A percentile compares a stretch with the other conserved stretches of the same genome.
These are phyloP conservation scores for Rutpela maculata DNA, from an alignment of 2,888 invertebrate genomes.

Conservation along the genomic window DNA sequence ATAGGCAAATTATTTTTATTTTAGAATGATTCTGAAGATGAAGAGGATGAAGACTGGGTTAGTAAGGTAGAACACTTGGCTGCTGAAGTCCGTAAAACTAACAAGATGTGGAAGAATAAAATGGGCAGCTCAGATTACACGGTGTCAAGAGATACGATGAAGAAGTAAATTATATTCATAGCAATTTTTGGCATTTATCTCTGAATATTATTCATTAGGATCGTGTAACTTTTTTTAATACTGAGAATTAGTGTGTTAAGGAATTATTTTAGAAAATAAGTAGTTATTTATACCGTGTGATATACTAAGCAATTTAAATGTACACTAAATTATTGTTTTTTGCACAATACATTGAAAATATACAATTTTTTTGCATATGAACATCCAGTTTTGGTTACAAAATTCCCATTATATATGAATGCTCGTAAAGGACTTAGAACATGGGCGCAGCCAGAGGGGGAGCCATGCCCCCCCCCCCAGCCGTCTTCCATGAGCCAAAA, in stretches of 20 bases:
- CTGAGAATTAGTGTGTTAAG: conserved; percentile 32
- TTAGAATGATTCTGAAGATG: conserved; percentile 61
- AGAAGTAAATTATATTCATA: conserved; percentile 49
- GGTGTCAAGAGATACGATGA: conserved; percentile 58
- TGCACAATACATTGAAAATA: conserved; percentile 25
- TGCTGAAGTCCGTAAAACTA: conserved; percentile 61
- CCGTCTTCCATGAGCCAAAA: no score
- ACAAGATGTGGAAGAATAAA: conserved; percentile 63
- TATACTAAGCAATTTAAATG: conserved; percentile 11
- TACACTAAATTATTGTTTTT: conserved; percentile 34
- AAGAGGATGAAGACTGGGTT: conserved; percentile 63
- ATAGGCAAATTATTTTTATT: conserved; percentile 37
- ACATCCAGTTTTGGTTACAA: no score
- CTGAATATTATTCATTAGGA: conserved; percentile 10
- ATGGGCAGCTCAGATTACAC: conserved; percentile 53
- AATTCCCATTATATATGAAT: no score
- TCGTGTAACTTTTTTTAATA: conserved; percentile 24
- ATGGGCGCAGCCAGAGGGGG: no score
- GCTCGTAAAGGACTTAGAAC: no score
- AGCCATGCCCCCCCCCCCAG: no score
- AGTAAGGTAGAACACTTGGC: conserved; percentile 63
- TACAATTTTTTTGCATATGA: conserved; percentile 24
- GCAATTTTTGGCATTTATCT: conserved; percentile 2
- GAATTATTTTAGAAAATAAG: conserved; percentile 27
- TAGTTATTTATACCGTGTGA: conserved; percentile 36